Evolutionary conservation across 2,113 vertebrate species (phyloP).

Genomic region (Coregonus clupeaformis): DNA sequence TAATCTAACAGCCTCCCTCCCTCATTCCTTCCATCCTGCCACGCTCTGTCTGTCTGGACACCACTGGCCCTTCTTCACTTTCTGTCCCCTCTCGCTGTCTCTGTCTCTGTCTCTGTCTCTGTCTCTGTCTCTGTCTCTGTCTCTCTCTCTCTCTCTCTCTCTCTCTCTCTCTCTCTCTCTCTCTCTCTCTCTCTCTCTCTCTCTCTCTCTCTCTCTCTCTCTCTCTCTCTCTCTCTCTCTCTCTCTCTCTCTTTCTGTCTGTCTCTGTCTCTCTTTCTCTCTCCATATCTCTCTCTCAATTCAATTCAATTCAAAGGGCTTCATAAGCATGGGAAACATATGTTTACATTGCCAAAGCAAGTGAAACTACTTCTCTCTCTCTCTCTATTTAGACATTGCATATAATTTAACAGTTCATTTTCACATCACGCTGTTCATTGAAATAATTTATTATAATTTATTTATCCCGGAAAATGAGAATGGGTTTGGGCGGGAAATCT

Average conservation of each 20-base stretch:
- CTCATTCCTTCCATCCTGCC: neutral
- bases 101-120: neutral
- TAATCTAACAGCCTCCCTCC: neutral
- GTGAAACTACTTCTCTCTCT: too few relatives aligned
- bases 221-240: constrained; percentile 24
- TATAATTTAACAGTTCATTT: too few relatives aligned
- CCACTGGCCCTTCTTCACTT: neutral
- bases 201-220: too few relatives aligned
- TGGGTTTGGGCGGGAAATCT: too few relatives aligned
- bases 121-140: neutral
- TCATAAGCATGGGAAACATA: too few relatives aligned
- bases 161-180: constrained; percentile 6
- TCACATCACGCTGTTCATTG: too few relatives aligned
- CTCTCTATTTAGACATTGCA: too few relatives aligned
- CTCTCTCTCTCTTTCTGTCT: constrained; percentile 23
- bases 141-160: constrained; percentile 13
- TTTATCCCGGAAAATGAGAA: too few relatives aligned
- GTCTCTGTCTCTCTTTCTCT: neutral
- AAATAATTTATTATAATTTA: too few relatives aligned
- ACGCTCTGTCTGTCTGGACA: neutral
- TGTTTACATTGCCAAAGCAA: too few relatives aligned
- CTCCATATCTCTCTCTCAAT: too few relatives aligned
- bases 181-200: neutral
- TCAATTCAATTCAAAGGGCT: too few relatives aligned
- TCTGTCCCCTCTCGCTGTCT: neutral